Evolutionary conservation across 2,888 invertebrate genomes (phyloP).

Genomic region (Acronicta alni): DNA sequence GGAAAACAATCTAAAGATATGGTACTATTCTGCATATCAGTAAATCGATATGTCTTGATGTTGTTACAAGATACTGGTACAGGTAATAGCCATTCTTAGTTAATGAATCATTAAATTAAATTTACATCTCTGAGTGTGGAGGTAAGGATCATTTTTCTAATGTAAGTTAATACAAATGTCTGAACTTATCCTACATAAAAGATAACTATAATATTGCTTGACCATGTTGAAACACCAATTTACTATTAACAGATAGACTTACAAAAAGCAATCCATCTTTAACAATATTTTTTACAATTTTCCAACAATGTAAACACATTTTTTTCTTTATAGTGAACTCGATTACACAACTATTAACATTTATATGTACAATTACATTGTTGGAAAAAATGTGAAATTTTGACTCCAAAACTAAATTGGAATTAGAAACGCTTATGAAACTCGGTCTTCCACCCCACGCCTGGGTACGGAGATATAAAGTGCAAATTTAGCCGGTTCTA

Average conservation of each 20-base stretch:
- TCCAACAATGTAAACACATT: neutral
- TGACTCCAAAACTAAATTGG: neutral
- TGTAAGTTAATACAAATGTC: neutral
- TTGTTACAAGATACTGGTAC: too few species aligned
- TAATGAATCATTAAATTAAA: too few species aligned
- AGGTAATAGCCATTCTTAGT: too few species aligned
- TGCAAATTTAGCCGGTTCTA: constrained; percentile 41
- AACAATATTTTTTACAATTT: neutral
- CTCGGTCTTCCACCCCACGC: constrained; percentile 29
- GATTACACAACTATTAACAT: too few species aligned
- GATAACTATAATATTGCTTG: neutral
- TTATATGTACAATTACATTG: neutral
- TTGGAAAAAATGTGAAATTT: neutral
- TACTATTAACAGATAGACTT: neutral
- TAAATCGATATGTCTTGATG: too few species aligned
- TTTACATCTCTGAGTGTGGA: too few species aligned
- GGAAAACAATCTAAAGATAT: too few species aligned
- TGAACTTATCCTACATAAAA: neutral
- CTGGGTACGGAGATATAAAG: constrained; percentile 29
- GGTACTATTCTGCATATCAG: too few species aligned
- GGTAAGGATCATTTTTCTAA: neutral
- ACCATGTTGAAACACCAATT: neutral
- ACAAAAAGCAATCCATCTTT: neutral
- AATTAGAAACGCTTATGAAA: constrained; percentile 2
- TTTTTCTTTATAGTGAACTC: too few species aligned